phyloP scores from a whole-genome alignment of 2,888 invertebrate species.

The Keiferia lycopersicella region DNA sequence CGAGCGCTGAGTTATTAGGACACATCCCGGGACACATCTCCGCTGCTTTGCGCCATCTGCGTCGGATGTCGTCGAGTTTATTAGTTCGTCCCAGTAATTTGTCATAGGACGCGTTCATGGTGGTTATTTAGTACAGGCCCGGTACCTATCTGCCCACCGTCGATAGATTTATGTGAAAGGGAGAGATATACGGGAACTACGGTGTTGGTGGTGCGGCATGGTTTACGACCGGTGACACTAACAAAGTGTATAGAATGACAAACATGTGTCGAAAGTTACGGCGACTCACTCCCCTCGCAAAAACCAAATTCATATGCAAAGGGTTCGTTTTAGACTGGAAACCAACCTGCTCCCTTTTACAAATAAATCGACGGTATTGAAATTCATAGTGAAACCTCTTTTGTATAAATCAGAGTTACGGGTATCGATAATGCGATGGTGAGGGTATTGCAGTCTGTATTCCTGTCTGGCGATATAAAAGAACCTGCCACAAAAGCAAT shows the following conservation, averaged over 20 bases:
- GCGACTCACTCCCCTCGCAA: slow-evolving; percentile 15
- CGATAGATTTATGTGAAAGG: slow-evolving; percentile 38
- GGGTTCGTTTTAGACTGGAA: slow-evolving; percentile 23
- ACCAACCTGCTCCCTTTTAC: slow-evolving; percentile 17
- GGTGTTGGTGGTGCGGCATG: slow-evolving; percentile 10
- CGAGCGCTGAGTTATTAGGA: slow-evolving; percentile 22
- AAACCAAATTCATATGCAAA: slow-evolving; percentile 23
- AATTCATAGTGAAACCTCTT: slow-evolving; percentile 23
- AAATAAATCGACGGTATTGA: slow-evolving; percentile 11
- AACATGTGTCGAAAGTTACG: slow-evolving; percentile 18
- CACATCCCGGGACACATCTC: slow-evolving; percentile 39
- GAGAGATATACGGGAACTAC: slow-evolving; percentile 30
- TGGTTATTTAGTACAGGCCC: slow-evolving; percentile 61
- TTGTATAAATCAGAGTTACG: slow-evolving; percentile 23
- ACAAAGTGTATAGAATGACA: slow-evolving; percentile 21
- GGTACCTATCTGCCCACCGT: slow-evolving; percentile 38
- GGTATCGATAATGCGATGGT: slow-evolving; percentile 23
- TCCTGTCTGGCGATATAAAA: slow-evolving; percentile 17
- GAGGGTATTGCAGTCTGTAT: slow-evolving; percentile 25
- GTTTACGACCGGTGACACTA: slow-evolving; percentile 19
- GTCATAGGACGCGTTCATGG: slow-evolving; percentile 67
- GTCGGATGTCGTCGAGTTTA: slow-evolving; percentile 57
- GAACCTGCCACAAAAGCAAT: slow-evolving; percentile 32
- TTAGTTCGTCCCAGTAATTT: slow-evolving; percentile 64
- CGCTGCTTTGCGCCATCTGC: slow-evolving; percentile 63